These are phyloP conservation scores for Callitettix versicolor DNA, from an alignment of 1,140 invertebrate genomes.

Conservation along the genomic window DNA sequence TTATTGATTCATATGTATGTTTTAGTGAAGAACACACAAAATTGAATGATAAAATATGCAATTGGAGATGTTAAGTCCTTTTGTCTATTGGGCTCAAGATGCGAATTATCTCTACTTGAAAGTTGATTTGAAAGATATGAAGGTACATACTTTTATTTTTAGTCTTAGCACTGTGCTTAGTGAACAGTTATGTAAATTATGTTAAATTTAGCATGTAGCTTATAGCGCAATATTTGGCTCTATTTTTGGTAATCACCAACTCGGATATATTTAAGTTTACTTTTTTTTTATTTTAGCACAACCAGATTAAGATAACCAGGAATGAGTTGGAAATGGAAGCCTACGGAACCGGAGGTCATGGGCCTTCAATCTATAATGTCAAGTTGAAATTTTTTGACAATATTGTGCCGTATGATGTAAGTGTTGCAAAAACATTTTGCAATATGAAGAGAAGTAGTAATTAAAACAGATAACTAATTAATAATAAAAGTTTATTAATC, in stretches of 20 bases:
- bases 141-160: constrained; percentile 37
- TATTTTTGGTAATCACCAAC: too few species aligned
- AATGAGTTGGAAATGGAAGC: constrained; percentile 49
- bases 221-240: too few species aligned
- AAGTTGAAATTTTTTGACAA: constrained; percentile 55
- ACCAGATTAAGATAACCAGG: constrained; percentile 45
- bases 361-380: constrained; percentile 59
- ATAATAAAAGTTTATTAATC: neutral
- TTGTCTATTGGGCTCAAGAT: constrained; percentile 90
- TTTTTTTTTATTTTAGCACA: constrained; percentile 34
- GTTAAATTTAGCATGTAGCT: too few species aligned
- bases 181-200: neutral
- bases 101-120: constrained; percentile 60
- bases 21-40: too few species aligned
- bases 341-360: constrained; percentile 56
- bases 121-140: constrained; percentile 73
- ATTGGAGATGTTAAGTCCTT: constrained; percentile 48
- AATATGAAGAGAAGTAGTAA: neutral
- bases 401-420: constrained; percentile 52
- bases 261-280: too few species aligned
- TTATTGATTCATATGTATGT: too few species aligned
- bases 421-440: constrained; percentile 18
- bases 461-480: too few species aligned
- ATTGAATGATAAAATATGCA: neutral
- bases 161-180: neutral